Evolutionary conservation across 92 coral and sea anemone genomes (phyloP), one percentile per base, ranked within the genome.

Genomic region (Zoanthus sansibaricus): DNA sequence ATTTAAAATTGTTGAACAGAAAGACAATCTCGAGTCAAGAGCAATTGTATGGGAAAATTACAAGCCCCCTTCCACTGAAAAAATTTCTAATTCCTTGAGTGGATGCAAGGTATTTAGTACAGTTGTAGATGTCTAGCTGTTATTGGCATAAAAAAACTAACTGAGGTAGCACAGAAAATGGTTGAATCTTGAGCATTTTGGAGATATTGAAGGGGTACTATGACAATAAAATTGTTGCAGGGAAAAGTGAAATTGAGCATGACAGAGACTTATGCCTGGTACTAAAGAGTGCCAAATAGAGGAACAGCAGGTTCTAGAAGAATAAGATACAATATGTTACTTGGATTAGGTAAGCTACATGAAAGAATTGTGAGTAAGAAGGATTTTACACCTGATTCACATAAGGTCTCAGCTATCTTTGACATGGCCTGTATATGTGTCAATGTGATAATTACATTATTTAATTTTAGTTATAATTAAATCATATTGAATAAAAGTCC

Each of bases 301-400:
- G 88, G 75, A 88, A 78, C 87, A 82, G 85, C 54, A 88, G 82
- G 77, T 71, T 85, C 33, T 79, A 85, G 82, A 88, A 88, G 91
- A 70, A 76, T 33, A 91, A 79, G 54, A 87, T 85, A 58, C 49
- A 76, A 11, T 76, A 85, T n/a, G n/a, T 89, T 78, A 86, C 61
- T 54, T 72, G 45, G 76, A 77, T 14, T 76, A 89, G 85, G 90
- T 89, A 75, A 71, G 72, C 9, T 92, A 74, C 82, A 82, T 92
- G 67, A 92, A 92, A 61, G 85, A 49, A 51, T 77, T 25, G 78
- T 89, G 30, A 86, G 82, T 4, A 52, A n/a, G n/a, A 85, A 87
- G 37, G 93, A 89, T 8, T 90, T 92, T 6, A 87, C 90, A 83
- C 89, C 95, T 46, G 95, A 87, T 75, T 87, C 89, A 21, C 47